phyloP scores from a whole-genome alignment of 2,888 invertebrate species.

The Clepsis dumicolana region DNA sequence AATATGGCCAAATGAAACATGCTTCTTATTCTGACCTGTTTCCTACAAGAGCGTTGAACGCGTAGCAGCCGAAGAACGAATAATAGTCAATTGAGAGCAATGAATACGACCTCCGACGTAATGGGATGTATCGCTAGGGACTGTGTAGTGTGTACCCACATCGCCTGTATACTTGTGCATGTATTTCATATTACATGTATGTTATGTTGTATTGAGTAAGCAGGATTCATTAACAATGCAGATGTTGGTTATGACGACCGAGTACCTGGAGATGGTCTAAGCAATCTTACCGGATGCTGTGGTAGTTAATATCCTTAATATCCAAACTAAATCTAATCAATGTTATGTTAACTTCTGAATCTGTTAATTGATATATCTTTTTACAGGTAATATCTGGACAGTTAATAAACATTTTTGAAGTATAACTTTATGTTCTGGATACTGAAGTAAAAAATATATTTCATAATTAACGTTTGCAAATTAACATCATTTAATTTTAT shows the following conservation, averaged over 20 bases:
- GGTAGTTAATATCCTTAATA: neutral
- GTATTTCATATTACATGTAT: constrained; percentile 19
- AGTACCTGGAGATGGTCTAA: neutral
- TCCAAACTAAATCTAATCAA: no score
- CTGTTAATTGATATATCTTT: no score
- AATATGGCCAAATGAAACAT: constrained; percentile 5
- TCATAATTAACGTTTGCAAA: no score
- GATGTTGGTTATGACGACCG: constrained; percentile 12
- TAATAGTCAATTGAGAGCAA: constrained; percentile 72
- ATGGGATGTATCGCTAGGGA: constrained; percentile 45
- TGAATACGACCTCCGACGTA: constrained; percentile 71
- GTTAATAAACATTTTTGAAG: no score
- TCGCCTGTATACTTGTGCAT: constrained; percentile 37
- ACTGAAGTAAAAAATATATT: no score
- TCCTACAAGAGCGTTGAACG: constrained; percentile 52
- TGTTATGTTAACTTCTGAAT: no score
- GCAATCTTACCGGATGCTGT: neutral
- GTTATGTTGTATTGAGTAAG: neutral
- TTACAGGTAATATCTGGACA: no score
- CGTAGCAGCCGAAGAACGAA: neutral
- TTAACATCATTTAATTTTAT: no score
- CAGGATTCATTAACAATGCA: constrained; percentile 37
- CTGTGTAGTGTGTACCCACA: constrained; percentile 25
- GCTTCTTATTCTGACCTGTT: constrained; percentile 29
- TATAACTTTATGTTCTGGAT: no score